Evolutionary conservation across 2,797 vertebrate genomes (phyloP).

Genomic region (Sylvilagus floridanus): DNA sequence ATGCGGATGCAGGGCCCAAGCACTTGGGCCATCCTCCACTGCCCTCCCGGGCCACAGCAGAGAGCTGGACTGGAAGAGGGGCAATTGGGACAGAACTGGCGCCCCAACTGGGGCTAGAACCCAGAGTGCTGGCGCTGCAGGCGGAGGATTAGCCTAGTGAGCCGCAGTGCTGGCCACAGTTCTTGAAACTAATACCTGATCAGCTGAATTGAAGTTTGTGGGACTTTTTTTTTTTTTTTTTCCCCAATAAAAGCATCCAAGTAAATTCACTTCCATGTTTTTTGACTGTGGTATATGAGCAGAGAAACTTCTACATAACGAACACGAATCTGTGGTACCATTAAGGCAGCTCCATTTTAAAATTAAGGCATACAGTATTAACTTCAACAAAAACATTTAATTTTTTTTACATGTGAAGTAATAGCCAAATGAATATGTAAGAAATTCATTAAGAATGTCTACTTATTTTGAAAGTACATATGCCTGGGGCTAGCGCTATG

Average conservation of each 20-base stretch:
- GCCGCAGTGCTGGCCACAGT: neutral
- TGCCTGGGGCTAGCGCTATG: neutral
- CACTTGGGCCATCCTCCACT: no score
- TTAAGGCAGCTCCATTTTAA: slow-evolving; percentile 10
- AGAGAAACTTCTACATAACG: neutral
- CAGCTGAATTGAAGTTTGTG: neutral
- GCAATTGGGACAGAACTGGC: no score
- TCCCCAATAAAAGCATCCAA: neutral
- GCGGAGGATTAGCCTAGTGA: no score
- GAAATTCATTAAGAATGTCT: neutral
- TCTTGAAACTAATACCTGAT: neutral
- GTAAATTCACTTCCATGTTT: neutral
- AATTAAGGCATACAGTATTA: neutral
- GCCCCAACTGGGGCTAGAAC: no score
- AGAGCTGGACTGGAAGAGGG: no score
- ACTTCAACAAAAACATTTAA: neutral
- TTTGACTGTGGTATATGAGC: neutral
- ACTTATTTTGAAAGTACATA: slow-evolving; percentile 43
- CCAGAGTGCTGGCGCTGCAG: no score
- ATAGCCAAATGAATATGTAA: neutral
- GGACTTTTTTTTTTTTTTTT: neutral
- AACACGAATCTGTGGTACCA: neutral
- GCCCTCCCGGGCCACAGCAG: no score
- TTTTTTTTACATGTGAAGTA: neutral
- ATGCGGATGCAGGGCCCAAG: no score